Evolutionary conservation across 2,113 vertebrate genomes (phyloP).

Genomic region (Eira barbara): DNA sequence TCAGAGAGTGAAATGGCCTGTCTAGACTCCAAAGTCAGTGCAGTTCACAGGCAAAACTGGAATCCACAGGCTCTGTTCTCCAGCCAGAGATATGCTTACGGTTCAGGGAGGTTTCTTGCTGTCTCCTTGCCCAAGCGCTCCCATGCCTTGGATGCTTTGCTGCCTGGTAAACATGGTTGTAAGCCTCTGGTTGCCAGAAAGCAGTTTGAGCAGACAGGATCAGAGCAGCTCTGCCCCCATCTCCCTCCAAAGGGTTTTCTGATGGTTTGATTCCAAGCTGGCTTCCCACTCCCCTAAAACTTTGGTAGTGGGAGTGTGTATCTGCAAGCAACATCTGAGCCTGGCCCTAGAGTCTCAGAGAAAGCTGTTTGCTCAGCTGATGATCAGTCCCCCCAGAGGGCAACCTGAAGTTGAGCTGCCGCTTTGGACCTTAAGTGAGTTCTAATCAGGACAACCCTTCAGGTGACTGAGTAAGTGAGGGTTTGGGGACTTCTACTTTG

Average conservation of each 20-base stretch:
- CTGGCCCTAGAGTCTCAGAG: constrained; percentile 23
- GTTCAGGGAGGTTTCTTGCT: background rate
- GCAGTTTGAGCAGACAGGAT: background rate
- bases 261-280: background rate
- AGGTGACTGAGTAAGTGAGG: background rate
- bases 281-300: background rate
- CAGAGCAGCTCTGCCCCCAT: background rate
- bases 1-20: constrained; percentile 18
- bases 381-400: background rate
- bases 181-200: background rate
- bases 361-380: background rate
- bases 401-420: background rate
- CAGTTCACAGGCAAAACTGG: background rate
- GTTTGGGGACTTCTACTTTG: background rate
- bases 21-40: constrained; percentile 19
- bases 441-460: constrained; percentile 24
- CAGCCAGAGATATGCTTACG: background rate
- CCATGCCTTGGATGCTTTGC: background rate
- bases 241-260: background rate
- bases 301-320: background rate
- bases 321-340: background rate
- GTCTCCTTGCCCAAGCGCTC: background rate
- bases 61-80: background rate
- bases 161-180: background rate
- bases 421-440: background rate